Conservation (phyloP, 2,113 vertebrate genomes). For the Cariama cristata region DNA sequence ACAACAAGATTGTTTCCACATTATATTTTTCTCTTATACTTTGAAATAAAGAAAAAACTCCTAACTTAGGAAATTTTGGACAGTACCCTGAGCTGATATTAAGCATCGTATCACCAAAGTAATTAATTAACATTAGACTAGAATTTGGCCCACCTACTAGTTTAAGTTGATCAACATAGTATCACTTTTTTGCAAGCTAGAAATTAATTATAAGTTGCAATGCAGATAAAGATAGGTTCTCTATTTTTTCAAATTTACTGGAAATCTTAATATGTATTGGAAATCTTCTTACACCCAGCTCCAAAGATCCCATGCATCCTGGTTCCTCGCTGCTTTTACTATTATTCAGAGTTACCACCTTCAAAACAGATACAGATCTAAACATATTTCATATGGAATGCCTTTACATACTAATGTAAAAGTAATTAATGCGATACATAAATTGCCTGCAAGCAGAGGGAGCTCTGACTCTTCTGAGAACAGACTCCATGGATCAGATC, state of each 20-base stretch:
- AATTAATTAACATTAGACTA: not conserved
- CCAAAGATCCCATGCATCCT: rapidly evolving
- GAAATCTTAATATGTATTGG: rapidly evolving
- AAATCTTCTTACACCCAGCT: rapidly evolving
- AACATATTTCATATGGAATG: rapidly evolving
- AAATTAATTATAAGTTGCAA: not conserved
- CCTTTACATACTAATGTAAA: not conserved
- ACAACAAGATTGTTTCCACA: not conserved
- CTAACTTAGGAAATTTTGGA: not conserved
- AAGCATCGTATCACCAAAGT: rapidly evolving
- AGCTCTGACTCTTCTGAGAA: constrained; percentile 5
- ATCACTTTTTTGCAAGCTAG: not conserved
- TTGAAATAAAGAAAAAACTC: not conserved
- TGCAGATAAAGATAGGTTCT: no score
- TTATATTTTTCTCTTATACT: not conserved
- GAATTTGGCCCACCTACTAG: not conserved
- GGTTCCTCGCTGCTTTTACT: not conserved
- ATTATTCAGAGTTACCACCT: not conserved
- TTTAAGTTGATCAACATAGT: not conserved
- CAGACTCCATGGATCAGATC: rapidly evolving
- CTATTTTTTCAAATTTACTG: not conserved
- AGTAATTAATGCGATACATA: rapidly evolving
- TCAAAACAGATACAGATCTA: not conserved
- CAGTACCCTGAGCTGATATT: not conserved
- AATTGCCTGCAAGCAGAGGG: constrained; percentile 47